Percentiles rank a stretch among this genome's conserved stretches.
Evolutionary conservation across 2,797 vertebrate genomes (phyloP).

Genomic region (Paedocypris micromegethes): DNA sequence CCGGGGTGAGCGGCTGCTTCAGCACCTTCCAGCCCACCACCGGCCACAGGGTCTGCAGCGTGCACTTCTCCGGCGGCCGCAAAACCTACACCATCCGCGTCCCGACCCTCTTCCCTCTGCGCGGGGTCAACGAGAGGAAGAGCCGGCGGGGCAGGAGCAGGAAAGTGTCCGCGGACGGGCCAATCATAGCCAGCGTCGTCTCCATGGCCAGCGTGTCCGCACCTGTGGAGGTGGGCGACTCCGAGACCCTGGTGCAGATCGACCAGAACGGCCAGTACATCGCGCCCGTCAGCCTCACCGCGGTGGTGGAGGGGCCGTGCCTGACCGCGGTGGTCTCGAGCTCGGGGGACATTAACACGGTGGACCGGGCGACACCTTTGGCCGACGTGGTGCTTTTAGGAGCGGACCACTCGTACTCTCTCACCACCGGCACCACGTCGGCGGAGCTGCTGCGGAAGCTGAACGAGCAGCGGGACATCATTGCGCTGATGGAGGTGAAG

Average conservation of each 20-base stretch:
- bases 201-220: constrained; percentile 51
- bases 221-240: constrained; percentile 54
- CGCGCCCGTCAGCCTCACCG: constrained; percentile 79
- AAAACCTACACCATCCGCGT: constrained; percentile 91
- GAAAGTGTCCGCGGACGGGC: constrained; percentile 58
- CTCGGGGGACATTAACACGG: constrained; percentile 45
- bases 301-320: constrained; percentile 65
- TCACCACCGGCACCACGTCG: constrained; percentile 90
- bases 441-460: constrained; percentile 89
- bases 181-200: constrained; percentile 56
- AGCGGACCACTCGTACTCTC: constrained; percentile 88
- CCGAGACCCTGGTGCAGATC: constrained; percentile 64
- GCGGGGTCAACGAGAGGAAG: constrained; percentile 89
- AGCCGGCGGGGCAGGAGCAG: constrained; percentile 71
- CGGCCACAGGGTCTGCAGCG: constrained; percentile 92
- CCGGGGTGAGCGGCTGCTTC: constrained; percentile 95
- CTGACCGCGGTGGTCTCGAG: constrained; percentile 46
- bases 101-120: constrained; percentile 88
- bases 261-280: constrained; percentile 73
- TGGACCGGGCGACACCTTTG: constrained; percentile 17
- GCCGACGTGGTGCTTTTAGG: constrained; percentile 58
- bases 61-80: constrained; percentile 90
- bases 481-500: constrained; percentile 95
- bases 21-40: constrained; percentile 97
- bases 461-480: constrained; percentile 95